A percentile compares a stretch with the other conserved stretches of the same genome.
phyloP scores from a whole-genome alignment of 2,797 vertebrate genomes.

The Taeniopygia guttata region DNA sequence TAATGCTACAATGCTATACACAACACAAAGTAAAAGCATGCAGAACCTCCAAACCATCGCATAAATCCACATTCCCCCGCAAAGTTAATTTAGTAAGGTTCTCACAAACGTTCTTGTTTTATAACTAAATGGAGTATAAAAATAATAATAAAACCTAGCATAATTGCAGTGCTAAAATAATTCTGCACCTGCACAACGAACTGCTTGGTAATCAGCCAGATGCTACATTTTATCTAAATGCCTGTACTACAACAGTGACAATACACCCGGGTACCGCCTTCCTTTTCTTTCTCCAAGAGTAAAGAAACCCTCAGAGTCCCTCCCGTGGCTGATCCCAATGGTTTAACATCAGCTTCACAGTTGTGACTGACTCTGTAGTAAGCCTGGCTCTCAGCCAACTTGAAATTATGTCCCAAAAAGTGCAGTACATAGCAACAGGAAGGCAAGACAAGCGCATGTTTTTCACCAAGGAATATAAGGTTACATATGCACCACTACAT shows the following conservation, averaged over 20 bases:
- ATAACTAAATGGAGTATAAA: constrained; percentile 10
- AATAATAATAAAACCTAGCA: background rate
- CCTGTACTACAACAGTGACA: background rate
- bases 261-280: fast-evolving
- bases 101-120: background rate
- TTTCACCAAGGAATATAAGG: background rate
- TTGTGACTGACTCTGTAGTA: background rate
- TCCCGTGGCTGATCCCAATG: background rate
- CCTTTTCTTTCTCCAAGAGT: background rate
- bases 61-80: background rate
- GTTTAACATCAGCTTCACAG: background rate
- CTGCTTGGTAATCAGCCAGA: constrained; percentile 19
- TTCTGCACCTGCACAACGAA: background rate
- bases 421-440: background rate
- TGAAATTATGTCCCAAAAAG: background rate
- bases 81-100: background rate
- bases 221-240: constrained; percentile 20
- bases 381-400: background rate
- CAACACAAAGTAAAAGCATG: background rate
- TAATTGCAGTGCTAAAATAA: background rate
- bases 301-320: background rate
- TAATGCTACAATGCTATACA: background rate
- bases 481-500: background rate
- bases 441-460: background rate
- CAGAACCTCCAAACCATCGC: background rate